Conservation (phyloP, 2,888 invertebrate genomes). For the Tethea ocularis region DNA sequence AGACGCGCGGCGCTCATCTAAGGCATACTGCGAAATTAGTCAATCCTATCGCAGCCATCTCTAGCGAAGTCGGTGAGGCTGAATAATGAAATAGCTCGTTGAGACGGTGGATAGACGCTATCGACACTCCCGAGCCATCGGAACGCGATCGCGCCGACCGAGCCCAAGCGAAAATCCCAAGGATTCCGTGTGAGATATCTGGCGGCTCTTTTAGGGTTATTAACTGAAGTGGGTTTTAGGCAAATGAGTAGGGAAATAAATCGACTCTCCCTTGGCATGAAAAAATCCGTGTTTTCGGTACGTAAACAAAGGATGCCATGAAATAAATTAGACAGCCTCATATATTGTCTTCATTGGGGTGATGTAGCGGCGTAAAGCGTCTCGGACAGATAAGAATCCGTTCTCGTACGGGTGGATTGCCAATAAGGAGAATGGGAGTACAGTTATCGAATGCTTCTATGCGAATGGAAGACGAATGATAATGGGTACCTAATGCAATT, state of each 20-base stretch:
- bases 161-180: constrained; percentile 70
- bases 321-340: constrained; percentile 70
- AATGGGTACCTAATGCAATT: constrained; percentile 9
- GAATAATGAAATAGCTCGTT: constrained; percentile 81
- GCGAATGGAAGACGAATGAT: constrained; percentile 36
- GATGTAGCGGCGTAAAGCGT: constrained; percentile 41
- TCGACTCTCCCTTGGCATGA: constrained; percentile 59
- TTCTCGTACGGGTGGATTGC: constrained; percentile 61
- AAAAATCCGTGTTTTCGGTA: constrained; percentile 62
- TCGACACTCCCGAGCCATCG: constrained; percentile 58
- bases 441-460: constrained; percentile 57
- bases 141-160: constrained; percentile 57
- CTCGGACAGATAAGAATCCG: constrained; percentile 56
- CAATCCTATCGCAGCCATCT: constrained; percentile 76
- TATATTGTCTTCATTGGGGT: constrained; percentile 71
- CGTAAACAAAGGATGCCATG: constrained; percentile 67
- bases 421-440: constrained; percentile 69
- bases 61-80: constrained; percentile 61
- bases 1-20: constrained; percentile 60
- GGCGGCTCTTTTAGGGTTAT: constrained; percentile 77
- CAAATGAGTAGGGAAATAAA: constrained; percentile 75
- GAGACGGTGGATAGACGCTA: constrained; percentile 63
- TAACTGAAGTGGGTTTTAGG: constrained; percentile 80
- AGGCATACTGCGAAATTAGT: constrained; percentile 77
- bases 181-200: constrained; percentile 78